Evolutionary conservation across 2,888 invertebrate species (phyloP).

Genomic region (Xestia c-nigrum): DNA sequence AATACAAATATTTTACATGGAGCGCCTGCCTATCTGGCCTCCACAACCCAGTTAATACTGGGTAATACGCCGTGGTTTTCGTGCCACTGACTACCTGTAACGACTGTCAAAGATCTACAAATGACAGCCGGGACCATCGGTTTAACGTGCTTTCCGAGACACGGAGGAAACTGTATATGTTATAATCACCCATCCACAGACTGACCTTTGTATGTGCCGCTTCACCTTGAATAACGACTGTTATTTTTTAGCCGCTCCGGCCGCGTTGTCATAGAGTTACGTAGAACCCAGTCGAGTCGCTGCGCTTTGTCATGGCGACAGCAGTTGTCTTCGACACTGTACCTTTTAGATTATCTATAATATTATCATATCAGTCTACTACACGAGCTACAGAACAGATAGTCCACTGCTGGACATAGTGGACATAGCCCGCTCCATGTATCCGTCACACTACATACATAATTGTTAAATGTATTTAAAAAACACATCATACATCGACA

Average conservation of each 20-base stretch:
- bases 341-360: neutral
- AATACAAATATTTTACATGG: neutral
- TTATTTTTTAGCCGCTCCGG: neutral
- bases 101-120: neutral
- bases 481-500: slow-evolving; percentile 36
- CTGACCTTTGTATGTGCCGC: neutral
- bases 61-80: neutral
- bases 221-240: neutral
- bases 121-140: neutral
- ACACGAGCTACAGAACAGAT: neutral
- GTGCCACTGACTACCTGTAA: neutral
- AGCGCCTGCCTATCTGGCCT: neutral
- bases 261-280: neutral
- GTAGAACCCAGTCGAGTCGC: neutral
- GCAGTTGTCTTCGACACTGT: neutral
- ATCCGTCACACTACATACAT: neutral
- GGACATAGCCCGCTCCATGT: neutral
- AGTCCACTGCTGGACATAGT: neutral
- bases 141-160: neutral
- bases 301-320: neutral
- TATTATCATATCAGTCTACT: slow-evolving; percentile 1
- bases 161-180: neutral
- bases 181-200: neutral
- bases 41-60: neutral
- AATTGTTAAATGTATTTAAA: neutral